These are phyloP conservation scores for Euschistus heros DNA, from an alignment of 1,140 invertebrate species.

Conservation along the genomic window DNA sequence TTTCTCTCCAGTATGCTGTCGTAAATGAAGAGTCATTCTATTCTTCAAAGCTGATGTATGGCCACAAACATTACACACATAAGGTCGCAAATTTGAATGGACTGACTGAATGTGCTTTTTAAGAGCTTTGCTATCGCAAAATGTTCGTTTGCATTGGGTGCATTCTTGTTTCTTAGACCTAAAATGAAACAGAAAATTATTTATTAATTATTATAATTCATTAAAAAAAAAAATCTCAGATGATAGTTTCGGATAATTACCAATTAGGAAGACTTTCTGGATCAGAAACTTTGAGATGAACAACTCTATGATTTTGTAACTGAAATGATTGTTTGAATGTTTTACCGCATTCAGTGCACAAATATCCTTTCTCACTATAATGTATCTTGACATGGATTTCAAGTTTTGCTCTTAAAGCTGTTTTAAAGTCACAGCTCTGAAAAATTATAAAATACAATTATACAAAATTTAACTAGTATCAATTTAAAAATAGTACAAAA, in stretches of 20 bases:
- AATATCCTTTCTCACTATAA: slow-evolving; percentile 45
- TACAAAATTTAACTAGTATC: no score
- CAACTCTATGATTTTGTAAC: slow-evolving; percentile 47
- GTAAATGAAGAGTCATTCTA: slow-evolving; percentile 57
- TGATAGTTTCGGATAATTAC: not conserved
- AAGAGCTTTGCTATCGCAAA: slow-evolving; percentile 45
- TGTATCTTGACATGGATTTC: slow-evolving; percentile 58
- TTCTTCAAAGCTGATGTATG: slow-evolving; percentile 51
- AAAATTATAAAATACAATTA: not conserved
- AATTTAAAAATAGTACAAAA: no score
- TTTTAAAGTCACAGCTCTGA: slow-evolving; percentile 28
- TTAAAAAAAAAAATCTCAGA: not conserved
- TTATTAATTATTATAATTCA: no score
- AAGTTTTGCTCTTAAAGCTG: slow-evolving; percentile 37
- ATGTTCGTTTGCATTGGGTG: slow-evolving; percentile 48
- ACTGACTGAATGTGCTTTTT: slow-evolving; percentile 51
- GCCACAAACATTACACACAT: slow-evolving; percentile 60
- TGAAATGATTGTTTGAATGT: slow-evolving; percentile 65
- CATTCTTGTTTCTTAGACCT: slow-evolving; percentile 34
- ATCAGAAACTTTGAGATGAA: slow-evolving; percentile 23
- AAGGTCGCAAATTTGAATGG: slow-evolving; percentile 57
- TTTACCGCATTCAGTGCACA: slow-evolving; percentile 56
- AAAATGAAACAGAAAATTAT: slow-evolving; percentile 18
- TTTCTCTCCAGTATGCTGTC: slow-evolving; percentile 55
- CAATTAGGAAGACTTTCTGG: slow-evolving; percentile 14